Base-by-base conservation (phyloP, 64 coral and sea anemone genomes). In the Porites australiensis region DNA sequence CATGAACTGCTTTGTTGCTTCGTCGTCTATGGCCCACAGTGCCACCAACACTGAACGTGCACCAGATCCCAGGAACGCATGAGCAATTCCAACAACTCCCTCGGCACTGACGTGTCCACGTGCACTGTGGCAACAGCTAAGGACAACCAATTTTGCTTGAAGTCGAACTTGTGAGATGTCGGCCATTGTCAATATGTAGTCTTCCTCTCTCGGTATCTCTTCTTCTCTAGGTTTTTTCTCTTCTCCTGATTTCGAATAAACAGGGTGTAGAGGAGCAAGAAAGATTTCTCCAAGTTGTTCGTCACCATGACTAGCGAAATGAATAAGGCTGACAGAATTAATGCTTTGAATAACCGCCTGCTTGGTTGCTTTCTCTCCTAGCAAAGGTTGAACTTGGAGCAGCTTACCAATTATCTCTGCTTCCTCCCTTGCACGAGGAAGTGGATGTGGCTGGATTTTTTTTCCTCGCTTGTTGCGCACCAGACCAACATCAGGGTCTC, bases 11-110 rank as follows among this genome's bases (percentile, higher is more conserved):
- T 70, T 10, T 9, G 84, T 87, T 22, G 84, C 67, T 71, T 55
- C 44, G 48, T 72, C 84, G 3, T 72, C 65, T 12, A 87, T 64
- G 11, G 84, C 66, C 84, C 84, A 87, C 2, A 87, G 18, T 2
- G 84, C 11, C 6, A 72, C 84, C 64, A 87, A 72, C 50, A 87
- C 68, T 49, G 84, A 87, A 12, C 84, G 84, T 57, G 84, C 68
- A 4, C 84, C 84, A 21, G 84, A 64, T 50, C 84, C 84, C 11
- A 87, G 27, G 20, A 87, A 87, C 8, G 84, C 47, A 44, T 67
- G 84, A 72, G 84, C 49, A 12, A 87, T 87, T 50, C 84, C 84
- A 20, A 74, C 23, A 21, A 87, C 84, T 58, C 86, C 52, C 22
- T 75, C 69, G 9, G 86, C 20, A 12, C 69, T 74, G 14, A 88